Base-by-base conservation (phyloP, 2,888 invertebrate species). In the Escarpia spicata region DNA sequence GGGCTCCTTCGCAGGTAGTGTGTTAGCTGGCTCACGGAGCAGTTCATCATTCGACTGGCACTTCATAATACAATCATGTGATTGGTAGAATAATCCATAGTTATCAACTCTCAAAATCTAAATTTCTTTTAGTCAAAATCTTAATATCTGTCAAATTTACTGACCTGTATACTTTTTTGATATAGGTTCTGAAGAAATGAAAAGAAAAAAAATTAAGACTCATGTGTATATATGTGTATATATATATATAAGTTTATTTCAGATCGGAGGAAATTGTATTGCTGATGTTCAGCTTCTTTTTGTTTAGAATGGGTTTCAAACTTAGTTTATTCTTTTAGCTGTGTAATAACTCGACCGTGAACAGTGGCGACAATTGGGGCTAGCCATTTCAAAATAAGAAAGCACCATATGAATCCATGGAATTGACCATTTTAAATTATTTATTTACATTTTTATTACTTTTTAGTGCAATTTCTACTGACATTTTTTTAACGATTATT, bases 1-100 rank as follows among this genome's bases (percentile, higher is more conserved):
- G 95, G 91, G 92, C 26, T 93, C 93, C 9, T 99, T 93, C 31
- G 52, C 91, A 44, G 91, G 91, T 91, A 75, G 75, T 75, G n/a
- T 75, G 75, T n/a, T 75, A 3, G 75, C 75, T 75, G 52, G 12
- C 75, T 75, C n/a, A 75, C 75, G 6, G n/a, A 3, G 75, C 75
- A 75, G 75, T 75, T 19, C 75, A 15, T 15, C 75, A 75, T 15
- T 75, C 75, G 75, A 75, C 75, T 75, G 75, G 75, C 75, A 75
- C 75, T 75, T 75, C n/a, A 26, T 75, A 75, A 26, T 19, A 75
- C 75, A 75, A 75, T 19, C 19, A 1, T 12, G 26, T 75, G n/a
- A 75, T 75, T n/a, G 26, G 75, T 4, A 2, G 75, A 6, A 6
- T 75, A n/a, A n/a, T 6, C 75, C 75, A 75, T 26, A 26, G 15